A percentile compares a stretch with the other conserved stretches of the same genome.
phyloP scores from a whole-genome alignment of 2,797 vertebrate species.

The Darevskia mixta region DNA sequence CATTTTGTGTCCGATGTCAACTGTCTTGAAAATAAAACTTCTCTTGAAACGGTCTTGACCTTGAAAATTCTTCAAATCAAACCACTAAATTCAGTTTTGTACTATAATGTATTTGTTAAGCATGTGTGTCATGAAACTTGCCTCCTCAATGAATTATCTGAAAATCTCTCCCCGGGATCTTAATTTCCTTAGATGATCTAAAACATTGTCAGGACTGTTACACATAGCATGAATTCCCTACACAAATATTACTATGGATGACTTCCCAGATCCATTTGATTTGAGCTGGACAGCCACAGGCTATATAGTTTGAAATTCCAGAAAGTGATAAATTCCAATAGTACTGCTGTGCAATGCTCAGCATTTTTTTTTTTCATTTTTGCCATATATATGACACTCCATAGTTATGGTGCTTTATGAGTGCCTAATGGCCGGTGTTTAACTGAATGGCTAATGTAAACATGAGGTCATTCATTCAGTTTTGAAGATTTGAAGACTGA shows the following conservation, averaged over 20 bases:
- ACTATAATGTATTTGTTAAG: conserved; percentile 69
- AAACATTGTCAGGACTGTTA: background rate
- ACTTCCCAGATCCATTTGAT: background rate
- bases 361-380: background rate
- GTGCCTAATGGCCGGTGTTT: background rate
- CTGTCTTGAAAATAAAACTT: conserved; percentile 76
- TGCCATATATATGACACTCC: background rate
- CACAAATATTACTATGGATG: background rate
- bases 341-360: background rate
- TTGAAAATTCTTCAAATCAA: conserved; percentile 76
- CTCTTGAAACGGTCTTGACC: conserved; percentile 76
- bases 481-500: background rate
- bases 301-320: background rate
- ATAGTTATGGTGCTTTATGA: background rate
- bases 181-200: background rate
- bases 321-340: background rate
- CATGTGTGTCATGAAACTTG: conserved; percentile 47
- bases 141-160: conserved; percentile 55
- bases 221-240: background rate
- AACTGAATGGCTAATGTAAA: background rate
- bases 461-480: background rate
- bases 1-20: conserved; percentile 77
- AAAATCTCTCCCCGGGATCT: conserved; percentile 25
- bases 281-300: background rate
- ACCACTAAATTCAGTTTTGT: conserved; percentile 68